These are phyloP conservation scores for Conomelus anceps DNA, from an alignment of 2,888 invertebrate genomes.

Conservation along the genomic window DNA sequence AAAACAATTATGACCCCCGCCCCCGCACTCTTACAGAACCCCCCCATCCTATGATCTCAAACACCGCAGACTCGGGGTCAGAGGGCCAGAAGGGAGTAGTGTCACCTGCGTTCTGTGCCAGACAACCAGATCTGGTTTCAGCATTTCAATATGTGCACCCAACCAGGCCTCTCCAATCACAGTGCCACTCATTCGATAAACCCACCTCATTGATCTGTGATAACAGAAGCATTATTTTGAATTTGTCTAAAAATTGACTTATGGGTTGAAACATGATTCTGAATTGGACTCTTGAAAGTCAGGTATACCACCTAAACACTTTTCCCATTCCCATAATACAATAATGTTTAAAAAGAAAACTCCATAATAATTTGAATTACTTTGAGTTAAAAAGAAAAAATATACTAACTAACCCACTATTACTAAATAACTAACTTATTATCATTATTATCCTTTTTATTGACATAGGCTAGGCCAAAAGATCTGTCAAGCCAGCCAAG, in stretches of 20 bases:
- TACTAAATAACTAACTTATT: too few species aligned
- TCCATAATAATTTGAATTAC: too few species aligned
- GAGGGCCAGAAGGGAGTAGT: neutral
- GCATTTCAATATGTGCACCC: neutral
- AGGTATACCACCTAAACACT: too few species aligned
- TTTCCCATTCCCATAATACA: too few species aligned
- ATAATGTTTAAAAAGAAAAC: too few species aligned
- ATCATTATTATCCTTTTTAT: too few species aligned
- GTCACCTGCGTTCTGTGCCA: neutral
- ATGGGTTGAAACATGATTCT: too few species aligned
- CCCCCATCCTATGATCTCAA: neutral
- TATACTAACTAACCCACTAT: too few species aligned
- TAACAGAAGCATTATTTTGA: neutral
- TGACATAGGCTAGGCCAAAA: too few species aligned
- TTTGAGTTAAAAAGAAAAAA: too few species aligned
- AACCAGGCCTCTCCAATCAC: neutral
- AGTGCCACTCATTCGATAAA: neutral
- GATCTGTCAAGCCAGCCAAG: too few species aligned
- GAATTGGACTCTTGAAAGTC: too few species aligned
- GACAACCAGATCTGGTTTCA: neutral
- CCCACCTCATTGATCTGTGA: neutral
- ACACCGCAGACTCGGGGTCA: neutral
- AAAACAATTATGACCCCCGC: neutral
- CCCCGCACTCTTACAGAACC: neutral
- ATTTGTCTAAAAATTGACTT: neutral